Conservation (phyloP, 1,140 invertebrate genomes). For the Drosophila orosa region DNA sequence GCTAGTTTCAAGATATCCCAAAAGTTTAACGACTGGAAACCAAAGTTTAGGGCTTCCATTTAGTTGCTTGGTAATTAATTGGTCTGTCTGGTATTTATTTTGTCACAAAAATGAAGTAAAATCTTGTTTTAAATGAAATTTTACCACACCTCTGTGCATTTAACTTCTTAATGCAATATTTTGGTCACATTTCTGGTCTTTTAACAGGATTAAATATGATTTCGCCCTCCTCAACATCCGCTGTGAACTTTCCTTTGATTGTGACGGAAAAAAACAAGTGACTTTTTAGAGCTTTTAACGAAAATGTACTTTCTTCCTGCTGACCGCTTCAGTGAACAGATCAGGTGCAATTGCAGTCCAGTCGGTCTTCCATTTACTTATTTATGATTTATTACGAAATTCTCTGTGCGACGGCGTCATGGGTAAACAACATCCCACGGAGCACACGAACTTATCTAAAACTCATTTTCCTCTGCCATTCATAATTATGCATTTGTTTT, state of each 20-base stretch:
- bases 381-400: constrained; percentile 42
- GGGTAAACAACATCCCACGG: constrained; percentile 26
- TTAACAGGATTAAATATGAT: constrained; percentile 34
- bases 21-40: background rate
- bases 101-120: background rate
- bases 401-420: constrained; percentile 25
- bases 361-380: constrained; percentile 28
- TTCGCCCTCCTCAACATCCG: constrained; percentile 1
- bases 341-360: constrained; percentile 45
- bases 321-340: constrained; percentile 33
- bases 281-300: constrained; percentile 32
- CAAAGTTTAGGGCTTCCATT: background rate
- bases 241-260: constrained; percentile 25
- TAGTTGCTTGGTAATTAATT: constrained; percentile 7
- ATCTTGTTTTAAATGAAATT: background rate
- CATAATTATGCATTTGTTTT: constrained; percentile 54
- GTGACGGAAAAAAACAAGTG: background rate
- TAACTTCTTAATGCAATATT: constrained; percentile 17
- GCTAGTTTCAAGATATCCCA: constrained; percentile 4
- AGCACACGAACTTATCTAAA: constrained; percentile 42
- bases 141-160: background rate
- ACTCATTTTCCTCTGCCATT: constrained; percentile 30
- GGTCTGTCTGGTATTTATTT: constrained; percentile 10
- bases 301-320: constrained; percentile 36
- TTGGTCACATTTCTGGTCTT: constrained; percentile 32